Evolutionary conservation across 2,113 vertebrate species (phyloP), one percentile per base, ranked within the genome.

Genomic region (Salminus brasiliensis): DNA sequence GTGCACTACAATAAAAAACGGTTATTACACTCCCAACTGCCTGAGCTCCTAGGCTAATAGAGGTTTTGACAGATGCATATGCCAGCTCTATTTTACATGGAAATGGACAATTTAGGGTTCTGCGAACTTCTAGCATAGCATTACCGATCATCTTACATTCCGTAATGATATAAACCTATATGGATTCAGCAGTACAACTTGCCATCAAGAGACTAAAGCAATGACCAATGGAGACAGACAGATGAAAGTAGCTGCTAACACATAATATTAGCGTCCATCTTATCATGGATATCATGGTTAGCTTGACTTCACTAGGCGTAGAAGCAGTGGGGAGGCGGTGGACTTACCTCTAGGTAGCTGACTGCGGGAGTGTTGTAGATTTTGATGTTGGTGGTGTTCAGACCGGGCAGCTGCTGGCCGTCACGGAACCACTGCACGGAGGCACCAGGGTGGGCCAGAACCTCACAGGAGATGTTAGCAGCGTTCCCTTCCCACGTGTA

Each of bases 401-500:
- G 91, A 45, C 91, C 93, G 27, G 97, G 96, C n/a, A 98, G 90
- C 85, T 94, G 92, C 86, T 95, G 91, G 0, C 95, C 95, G 0
- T 99, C 97, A 72, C 96, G 91, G 85, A 96, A 97, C 98, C 98
- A 99, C 0, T 94, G 91, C 86, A 99, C 95, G 0, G 93, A 91
- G 47, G 97, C 97, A 0, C 90, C 89, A 0, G 98, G 98, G 81
- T 98, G 96, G 78, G 97, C 97, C 59, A 96, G 94, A 4, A 97
- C 97, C 86, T 97, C 95, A 1, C 98, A 99, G 45, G 94, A 98
- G 87, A 99, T 96, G 90, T 99, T 99, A 66, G 95, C 96, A 0
- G 95, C 91, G 90, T 99, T 99, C 0, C 96, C 96, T 76, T 98
- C 97, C 98, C 98, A 99, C 0, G 97, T 98, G 82, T 95, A 98